phyloP scores from a whole-genome alignment of 1,140 invertebrate species.

The Lordiphosa collinella region DNA sequence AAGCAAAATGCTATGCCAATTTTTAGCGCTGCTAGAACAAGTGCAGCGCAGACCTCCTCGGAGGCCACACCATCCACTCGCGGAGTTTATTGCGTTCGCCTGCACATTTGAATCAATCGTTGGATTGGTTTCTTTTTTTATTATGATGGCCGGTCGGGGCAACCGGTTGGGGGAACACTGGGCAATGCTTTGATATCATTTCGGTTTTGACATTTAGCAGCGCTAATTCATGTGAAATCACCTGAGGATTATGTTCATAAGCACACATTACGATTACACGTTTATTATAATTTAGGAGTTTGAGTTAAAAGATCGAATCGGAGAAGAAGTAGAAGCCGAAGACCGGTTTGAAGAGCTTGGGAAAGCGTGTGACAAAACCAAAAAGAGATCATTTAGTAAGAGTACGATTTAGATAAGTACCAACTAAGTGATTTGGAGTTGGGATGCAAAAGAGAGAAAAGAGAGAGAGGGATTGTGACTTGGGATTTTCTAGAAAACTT shows the following conservation, averaged over 20 bases:
- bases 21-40: conserved; percentile 63
- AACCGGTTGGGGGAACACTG: conserved; percentile 48
- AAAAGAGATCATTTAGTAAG: conserved; percentile 27
- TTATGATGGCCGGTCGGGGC: conserved; percentile 27
- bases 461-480: conserved; percentile 7
- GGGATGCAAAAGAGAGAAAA: conserved; percentile 7
- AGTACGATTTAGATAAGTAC: conserved; percentile 8
- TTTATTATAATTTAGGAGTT: conserved; percentile 79
- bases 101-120: conserved; percentile 75
- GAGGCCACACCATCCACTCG: conserved; percentile 5
- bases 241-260: conserved; percentile 76
- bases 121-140: conserved; percentile 37
- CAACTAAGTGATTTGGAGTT: too few species aligned
- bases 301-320: conserved; percentile 17
- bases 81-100: conserved; percentile 51
- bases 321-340: background rate
- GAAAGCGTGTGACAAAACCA: conserved; percentile 37
- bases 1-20: conserved; percentile 60
- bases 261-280: conserved; percentile 78
- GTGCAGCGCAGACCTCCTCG: conserved; percentile 45
- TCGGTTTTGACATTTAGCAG: conserved; percentile 71
- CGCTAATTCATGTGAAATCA: conserved; percentile 77
- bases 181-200: conserved; percentile 57
- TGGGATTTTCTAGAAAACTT: too few species aligned
- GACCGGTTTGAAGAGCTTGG: conserved; percentile 15